Percentiles rank a stretch among this genome's conserved stretches.
These are phyloP conservation scores for Lissocephala sabroskyi DNA, from an alignment of 2,888 invertebrate genomes.

Conservation along the genomic window DNA sequence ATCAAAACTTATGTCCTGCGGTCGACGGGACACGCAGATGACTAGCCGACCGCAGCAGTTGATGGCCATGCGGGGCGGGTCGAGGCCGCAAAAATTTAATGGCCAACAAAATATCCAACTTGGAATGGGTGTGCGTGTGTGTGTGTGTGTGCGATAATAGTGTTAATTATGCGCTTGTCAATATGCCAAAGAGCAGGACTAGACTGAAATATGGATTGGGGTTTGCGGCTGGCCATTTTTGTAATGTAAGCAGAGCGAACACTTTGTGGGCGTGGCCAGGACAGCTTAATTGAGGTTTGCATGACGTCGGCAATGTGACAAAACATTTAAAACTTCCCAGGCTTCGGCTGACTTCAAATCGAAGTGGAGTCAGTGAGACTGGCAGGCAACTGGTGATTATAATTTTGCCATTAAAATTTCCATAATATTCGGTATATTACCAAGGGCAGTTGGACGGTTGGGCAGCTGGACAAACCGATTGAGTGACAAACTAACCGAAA, in stretches of 20 bases:
- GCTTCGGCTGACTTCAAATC: constrained; percentile 1
- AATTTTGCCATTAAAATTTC: constrained; percentile 26
- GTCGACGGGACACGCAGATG: too few species aligned
- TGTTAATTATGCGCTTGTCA: constrained; percentile 61
- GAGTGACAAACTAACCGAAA: too few species aligned
- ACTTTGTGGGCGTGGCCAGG: too few species aligned
- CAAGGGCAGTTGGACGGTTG: too few species aligned
- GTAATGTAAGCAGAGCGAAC: too few species aligned
- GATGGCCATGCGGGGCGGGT: neutral
- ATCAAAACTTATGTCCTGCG: constrained; percentile 40
- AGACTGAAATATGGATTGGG: constrained; percentile 48
- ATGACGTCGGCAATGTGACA: constrained; percentile 29
- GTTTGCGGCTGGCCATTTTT: too few species aligned
- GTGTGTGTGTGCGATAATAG: constrained; percentile 44
- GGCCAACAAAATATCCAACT: constrained; percentile 25
- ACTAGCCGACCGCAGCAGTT: too few species aligned
- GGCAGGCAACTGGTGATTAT: neutral
- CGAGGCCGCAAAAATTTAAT: constrained; percentile 20
- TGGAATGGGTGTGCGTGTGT: constrained; percentile 2
- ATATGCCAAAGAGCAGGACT: constrained; percentile 47
- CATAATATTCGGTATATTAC: constrained; percentile 11
- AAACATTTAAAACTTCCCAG: constrained; percentile 36
- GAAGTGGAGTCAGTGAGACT: neutral
- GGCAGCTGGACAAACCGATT: too few species aligned
- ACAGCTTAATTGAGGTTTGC: constrained; percentile 51